These are phyloP conservation scores for Anas flavirostris DNA, from an alignment of 2,797 vertebrate genomes.

Conservation along the genomic window DNA sequence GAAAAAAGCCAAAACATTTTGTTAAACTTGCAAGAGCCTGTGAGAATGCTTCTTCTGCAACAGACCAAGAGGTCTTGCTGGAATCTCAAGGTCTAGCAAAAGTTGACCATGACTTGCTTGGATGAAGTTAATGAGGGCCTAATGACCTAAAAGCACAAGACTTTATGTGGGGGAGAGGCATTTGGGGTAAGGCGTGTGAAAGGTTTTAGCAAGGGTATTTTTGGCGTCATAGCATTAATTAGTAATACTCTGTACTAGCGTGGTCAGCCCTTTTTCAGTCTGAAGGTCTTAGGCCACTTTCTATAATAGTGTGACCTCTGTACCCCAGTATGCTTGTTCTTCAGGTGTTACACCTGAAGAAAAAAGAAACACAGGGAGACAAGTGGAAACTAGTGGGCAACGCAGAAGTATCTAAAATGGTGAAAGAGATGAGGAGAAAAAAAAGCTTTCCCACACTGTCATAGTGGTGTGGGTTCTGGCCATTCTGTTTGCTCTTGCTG, in stretches of 20 bases:
- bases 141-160: not conserved
- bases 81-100: not conserved
- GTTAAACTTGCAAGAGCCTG: not conserved
- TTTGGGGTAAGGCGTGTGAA: not conserved
- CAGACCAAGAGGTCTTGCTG: not conserved
- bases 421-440: not conserved
- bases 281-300: not conserved
- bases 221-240: not conserved
- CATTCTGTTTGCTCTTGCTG: not conserved
- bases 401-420: not conserved
- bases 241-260: not conserved
- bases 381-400: not conserved
- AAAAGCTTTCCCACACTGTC: fast-evolving
- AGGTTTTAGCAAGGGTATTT: not conserved
- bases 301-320: not conserved
- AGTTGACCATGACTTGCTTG: not conserved
- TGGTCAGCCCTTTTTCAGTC: not conserved
- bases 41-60: not conserved
- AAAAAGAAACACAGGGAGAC: not conserved
- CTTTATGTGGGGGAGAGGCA: not conserved
- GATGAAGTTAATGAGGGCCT: not conserved
- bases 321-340: not conserved
- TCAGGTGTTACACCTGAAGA: not conserved
- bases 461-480: fast-evolving
- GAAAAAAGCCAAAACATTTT: not conserved